Evolutionary conservation across 2,797 vertebrate genomes (phyloP), one percentile per base, ranked within the genome.

Genomic region (Limnodromus scolopaceus): DNA sequence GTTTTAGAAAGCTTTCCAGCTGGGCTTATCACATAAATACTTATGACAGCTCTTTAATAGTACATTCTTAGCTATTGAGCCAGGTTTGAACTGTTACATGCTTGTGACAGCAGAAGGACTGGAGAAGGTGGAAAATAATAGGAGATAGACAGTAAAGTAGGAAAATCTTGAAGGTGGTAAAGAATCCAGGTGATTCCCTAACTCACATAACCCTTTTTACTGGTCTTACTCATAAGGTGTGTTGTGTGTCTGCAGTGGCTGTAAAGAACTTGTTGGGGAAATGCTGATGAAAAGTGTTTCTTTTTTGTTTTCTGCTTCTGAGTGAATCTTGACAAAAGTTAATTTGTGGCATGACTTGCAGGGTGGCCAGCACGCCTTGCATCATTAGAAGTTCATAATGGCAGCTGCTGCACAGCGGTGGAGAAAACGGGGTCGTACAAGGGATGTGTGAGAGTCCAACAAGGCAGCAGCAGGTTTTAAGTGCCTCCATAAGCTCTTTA

Each of bases 361-460:
- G 87, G 49, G 15, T 55, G 88, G 45, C 38, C 58, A 16, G 54
- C 38, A 36, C 4, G 11, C 6, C 0, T 8, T 24, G 53, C 32
- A 20, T n/a, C 46, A 3, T 27, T 43, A 23, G 49, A 32, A 43
- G 54, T 10, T 65, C 58, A 18, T 53, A 28, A 18, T 3, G 79
- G 81, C 43, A 78, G 57, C 70, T 72, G 49, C 19, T 18, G 22
- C 22, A 9, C 16, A 46, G 41, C 11, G 3, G 20, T 36, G 7
- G 83, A n/a, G 77, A 41, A 41, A 84, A 30, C 4, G 17, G 15
- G 38, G 18, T 30, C 0, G 0, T 41, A 11, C 8, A 9, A 51
- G 48, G 58, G 54, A 16, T 10, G 16, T 12, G 49, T 10, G 36
- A 9, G 16, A 15, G 11, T 41, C 48, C 32, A 60, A 1, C 48